Base-by-base conservation (phyloP, 2,113 vertebrate species). In the Hippopotamus amphibius region DNA sequence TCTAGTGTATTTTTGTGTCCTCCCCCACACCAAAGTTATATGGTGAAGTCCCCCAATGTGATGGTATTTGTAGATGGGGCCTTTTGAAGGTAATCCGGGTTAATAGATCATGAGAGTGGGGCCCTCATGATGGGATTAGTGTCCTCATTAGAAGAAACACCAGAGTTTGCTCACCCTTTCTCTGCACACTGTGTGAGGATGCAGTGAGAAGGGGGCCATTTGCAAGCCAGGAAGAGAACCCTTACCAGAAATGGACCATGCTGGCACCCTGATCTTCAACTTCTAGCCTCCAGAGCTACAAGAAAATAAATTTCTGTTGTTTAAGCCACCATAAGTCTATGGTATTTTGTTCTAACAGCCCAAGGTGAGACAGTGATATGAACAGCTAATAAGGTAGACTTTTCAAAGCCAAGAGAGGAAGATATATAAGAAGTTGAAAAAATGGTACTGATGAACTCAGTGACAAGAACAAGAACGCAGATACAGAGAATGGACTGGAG, bases 251-350 rank as follows among this genome's bases (percentile, higher is more conserved):
- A 83, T 37, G 43, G 63, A 84, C 50, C 30, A 9, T 37, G 15
- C n/a, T 53, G 22, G 22, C 26, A 59, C 3, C 19, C 46, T 53
- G 0, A 82, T 86, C 66, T 89, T 91, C 63, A 91, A 93, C 30
- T 74, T 79, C 1, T 28, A 80, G 61, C 68, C 15, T 65, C 22
- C 22, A 93, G 46, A 87, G 41, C 80, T 87, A 17, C 48, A n/a
- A 74, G 57, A 93, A 93, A 80, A 79, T 93, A 63, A 74, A 69
- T 83, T 93, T 82, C 37, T 93, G 30, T 80, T 92, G 28, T 93
- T 91, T 91, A 85, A 95, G 33, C 26, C 87, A 88, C 17, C 8
- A 9, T 53, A 77, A 65, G 43, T 61, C 11, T 85, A 7, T 86
- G 55, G 30, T 86, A 82, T 59, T 92, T 96, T 94, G 24, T 95